Evolutionary conservation across 2,797 vertebrate species (phyloP), one percentile per base, ranked within the genome.

Genomic region (Macropodus opercularis): DNA sequence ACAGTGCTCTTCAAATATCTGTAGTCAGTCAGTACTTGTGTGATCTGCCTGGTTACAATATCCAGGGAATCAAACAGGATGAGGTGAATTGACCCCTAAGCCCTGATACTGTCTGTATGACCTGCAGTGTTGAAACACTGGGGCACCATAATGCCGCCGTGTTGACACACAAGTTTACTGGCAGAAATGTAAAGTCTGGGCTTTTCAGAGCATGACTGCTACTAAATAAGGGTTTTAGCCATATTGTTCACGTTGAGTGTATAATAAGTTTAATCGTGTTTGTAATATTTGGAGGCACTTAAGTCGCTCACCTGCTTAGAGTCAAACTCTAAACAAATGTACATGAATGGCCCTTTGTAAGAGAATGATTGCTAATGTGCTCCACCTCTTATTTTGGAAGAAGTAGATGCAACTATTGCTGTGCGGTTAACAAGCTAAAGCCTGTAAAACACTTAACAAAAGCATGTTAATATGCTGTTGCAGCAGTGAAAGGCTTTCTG

Each of bases 221-320:
- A 36, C 38, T 43, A 17, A 54, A 41, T 24, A 18, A 23, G 12
- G 29, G 24, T 47, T 22, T 43, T 22, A 23, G 18, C 46, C 35
- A 35, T 58, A 27, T 31, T 36, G 31, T 49, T 38, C 29, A 22
- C 5, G 24, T 35, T 14, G 10, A 58, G 24, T 24, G 39, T 32
- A 23, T 58, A 32, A 42, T 38, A 40, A 13, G 47, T 68, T 47
- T 55, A 50, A 43, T 27, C 40, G 36, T 32, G 40, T 65, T 44
- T 8, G 11, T 26, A 19, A 10, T 40, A 75, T 79, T 75, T 76
- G 69, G 69, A 77, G 76, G 53, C 56, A 68, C 46, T 77, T 67
- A 56, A 52, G 43, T 46, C 42, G 24, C 46, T 23, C 52, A 82
- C 38, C 39, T 72, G 53, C 54, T 64, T 44, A 3, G 8, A 53